A percentile compares a stretch with the other conserved stretches of the same genome.
phyloP scores from a whole-genome alignment of 2,888 invertebrate genomes.

The Metalampra italica region DNA sequence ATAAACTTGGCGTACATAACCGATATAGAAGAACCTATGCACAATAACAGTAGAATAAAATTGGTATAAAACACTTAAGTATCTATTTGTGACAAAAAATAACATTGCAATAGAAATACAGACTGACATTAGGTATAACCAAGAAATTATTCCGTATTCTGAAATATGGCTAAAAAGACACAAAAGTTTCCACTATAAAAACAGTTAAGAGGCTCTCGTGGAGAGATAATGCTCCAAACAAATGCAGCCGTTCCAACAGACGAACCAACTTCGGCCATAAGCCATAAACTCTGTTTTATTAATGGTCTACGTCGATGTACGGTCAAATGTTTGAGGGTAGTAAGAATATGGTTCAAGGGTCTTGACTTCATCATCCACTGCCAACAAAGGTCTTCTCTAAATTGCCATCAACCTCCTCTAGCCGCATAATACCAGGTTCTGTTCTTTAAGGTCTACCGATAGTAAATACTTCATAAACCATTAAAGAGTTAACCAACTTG shows the following conservation, averaged over 20 bases:
- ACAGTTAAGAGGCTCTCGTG: constrained; percentile 50
- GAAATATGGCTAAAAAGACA: constrained; percentile 34
- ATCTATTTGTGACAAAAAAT: constrained; percentile 7
- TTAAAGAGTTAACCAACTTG: too few species aligned
- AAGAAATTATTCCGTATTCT: constrained; percentile 46
- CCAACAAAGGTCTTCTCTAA: too few species aligned
- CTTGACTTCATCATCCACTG: too few species aligned
- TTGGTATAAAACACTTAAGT: background rate
- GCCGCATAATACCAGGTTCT: too few species aligned
- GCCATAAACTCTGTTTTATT: constrained; percentile 40
- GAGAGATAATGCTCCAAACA: constrained; percentile 42
- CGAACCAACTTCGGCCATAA: constrained; percentile 45
- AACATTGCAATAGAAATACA: constrained; percentile 16
- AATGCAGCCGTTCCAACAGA: constrained; percentile 40
- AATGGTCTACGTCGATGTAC: constrained; percentile 17
- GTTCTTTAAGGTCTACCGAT: too few species aligned
- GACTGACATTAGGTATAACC: constrained; percentile 17
- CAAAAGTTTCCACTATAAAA: constrained; percentile 58
- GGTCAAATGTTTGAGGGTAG: background rate
- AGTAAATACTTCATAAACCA: too few species aligned
- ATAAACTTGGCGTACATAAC: background rate
- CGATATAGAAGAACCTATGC: background rate
- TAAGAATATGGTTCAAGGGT: background rate
- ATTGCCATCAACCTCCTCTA: too few species aligned
- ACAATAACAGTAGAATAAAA: constrained; percentile 3